A percentile compares a stretch with the other conserved stretches of the same genome.
Conservation (phyloP, 2,797 vertebrate species). For the Crocidura indochinensis region DNA sequence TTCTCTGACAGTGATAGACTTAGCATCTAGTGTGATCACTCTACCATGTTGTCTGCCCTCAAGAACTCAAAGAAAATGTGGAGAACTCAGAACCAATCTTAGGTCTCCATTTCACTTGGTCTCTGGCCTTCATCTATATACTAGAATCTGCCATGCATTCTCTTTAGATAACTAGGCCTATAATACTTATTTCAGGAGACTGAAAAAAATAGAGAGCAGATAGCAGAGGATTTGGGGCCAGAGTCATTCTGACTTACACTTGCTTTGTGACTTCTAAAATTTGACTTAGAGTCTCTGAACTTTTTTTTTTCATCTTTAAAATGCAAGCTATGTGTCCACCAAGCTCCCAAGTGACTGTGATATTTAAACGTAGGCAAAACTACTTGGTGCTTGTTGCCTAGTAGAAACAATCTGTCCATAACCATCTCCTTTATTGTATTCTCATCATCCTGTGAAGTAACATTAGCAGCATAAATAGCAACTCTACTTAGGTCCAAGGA, state of each 20-base stretch:
- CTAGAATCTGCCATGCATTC: not conserved
- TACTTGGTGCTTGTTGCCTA: not conserved
- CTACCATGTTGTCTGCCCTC: not conserved
- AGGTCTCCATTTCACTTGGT: not conserved
- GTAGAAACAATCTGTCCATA: constrained; percentile 1
- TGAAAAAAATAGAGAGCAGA: not conserved
- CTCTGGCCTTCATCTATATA: not conserved
- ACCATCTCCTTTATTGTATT: not conserved
- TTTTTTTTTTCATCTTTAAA: constrained; percentile 53
- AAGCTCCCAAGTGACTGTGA: not conserved
- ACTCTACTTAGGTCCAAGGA: no score
- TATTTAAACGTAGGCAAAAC: constrained; percentile 31
- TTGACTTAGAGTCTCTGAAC: not conserved
- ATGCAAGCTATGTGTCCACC: not conserved
- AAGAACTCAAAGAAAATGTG: not conserved
- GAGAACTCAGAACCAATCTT: not conserved
- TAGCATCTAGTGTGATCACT: not conserved
- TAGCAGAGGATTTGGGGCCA: not conserved
- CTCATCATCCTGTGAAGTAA: no score
- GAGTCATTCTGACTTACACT: not conserved
- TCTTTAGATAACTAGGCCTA: not conserved
- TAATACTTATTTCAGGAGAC: not conserved
- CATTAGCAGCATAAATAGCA: no score
- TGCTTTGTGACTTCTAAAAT: not conserved
- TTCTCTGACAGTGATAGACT: constrained; percentile 21